Evolutionary conservation across 2,113 vertebrate species (phyloP), one percentile per base, ranked within the genome.

Genomic region (Engystomops pustulosus): DNA sequence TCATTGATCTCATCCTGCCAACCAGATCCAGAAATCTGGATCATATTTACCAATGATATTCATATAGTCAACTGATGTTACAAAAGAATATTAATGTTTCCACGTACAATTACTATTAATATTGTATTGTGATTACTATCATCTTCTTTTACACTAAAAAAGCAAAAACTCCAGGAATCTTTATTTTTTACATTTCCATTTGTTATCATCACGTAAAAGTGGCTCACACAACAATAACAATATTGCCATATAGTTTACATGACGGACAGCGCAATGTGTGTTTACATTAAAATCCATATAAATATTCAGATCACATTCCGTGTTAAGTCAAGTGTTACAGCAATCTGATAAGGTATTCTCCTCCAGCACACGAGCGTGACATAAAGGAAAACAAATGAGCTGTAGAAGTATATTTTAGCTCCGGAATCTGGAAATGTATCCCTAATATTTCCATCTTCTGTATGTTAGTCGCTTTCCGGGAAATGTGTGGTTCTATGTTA

Each of bases 281-380:
- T 32, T 70, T 53, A 71, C 69, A 71, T 81, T 81, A 71, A 58
- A 71, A 81, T 71, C 32, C 49, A 41, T 69, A 81, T 81, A 47
- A 71, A 55, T 71, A 81, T 81, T 81, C 80, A 55, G 30, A 58
- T 81, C 80, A 81, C 80, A 71, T 23, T 58, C 20, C n/a, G 23
- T 81, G 80, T 49, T 71, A 69, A 71, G 67, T 81, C 47, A 69
- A 81, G 80, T 81, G 47, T 71, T 55, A 32, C 80, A 38, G 65
- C 45, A 55, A 81, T 71, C 80, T 81, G 67, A 81, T 81, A 81
- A 71, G 27, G 34, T 41, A 81, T 70, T 70, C 80, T 81, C 27
- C 36, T 81, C 45, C 49, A 55, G 34, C 76, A 79, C 76, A 79
- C 62, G 18, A n/a, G 76, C 76, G 62, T 62, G 23, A 41, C 53